A percentile compares a stretch with the other conserved stretches of the same genome.
Conservation (phyloP, 2,888 invertebrate species). For the Cremastobaeus sp. region DNA sequence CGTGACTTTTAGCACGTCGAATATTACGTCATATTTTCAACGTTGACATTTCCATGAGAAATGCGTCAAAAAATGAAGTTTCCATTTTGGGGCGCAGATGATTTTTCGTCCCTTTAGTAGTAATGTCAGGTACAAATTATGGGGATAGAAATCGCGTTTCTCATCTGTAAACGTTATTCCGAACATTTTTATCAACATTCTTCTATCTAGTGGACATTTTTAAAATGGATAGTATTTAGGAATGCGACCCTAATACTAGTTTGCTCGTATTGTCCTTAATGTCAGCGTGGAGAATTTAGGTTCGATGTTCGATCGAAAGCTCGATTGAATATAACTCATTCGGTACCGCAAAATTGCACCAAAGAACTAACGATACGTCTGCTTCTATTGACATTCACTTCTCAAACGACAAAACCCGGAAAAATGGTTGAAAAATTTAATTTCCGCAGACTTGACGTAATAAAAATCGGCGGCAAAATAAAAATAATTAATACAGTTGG, state of each 20-base stretch:
- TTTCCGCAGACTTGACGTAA: background rate
- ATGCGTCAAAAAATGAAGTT: background rate
- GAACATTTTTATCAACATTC: too few species aligned
- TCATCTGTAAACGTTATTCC: too few species aligned
- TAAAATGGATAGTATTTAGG: too few species aligned
- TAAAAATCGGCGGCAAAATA: background rate
- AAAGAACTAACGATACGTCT: background rate
- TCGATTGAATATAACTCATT: too few species aligned
- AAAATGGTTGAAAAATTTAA: slow-evolving; percentile 9
- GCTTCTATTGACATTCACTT: background rate
- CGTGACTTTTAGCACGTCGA: slow-evolving; percentile 13
- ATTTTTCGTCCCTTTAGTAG: too few species aligned
- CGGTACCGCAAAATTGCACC: background rate
- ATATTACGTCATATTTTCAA: slow-evolving; percentile 7
- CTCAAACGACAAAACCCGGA: slow-evolving; percentile 8
- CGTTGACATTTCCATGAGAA: slow-evolving; percentile 1
- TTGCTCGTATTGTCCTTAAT: too few species aligned
- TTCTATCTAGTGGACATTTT: too few species aligned
- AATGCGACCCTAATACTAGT: too few species aligned
- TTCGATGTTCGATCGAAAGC: background rate
- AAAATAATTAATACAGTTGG: slow-evolving; percentile 2
- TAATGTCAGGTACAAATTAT: too few species aligned
- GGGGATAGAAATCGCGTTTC: too few species aligned
- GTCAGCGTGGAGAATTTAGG: background rate
- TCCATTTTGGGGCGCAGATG: too few species aligned